These are phyloP conservation scores for Diplosoma virens DNA, from an alignment of 23 tunicate species.

Conservation along the genomic window DNA sequence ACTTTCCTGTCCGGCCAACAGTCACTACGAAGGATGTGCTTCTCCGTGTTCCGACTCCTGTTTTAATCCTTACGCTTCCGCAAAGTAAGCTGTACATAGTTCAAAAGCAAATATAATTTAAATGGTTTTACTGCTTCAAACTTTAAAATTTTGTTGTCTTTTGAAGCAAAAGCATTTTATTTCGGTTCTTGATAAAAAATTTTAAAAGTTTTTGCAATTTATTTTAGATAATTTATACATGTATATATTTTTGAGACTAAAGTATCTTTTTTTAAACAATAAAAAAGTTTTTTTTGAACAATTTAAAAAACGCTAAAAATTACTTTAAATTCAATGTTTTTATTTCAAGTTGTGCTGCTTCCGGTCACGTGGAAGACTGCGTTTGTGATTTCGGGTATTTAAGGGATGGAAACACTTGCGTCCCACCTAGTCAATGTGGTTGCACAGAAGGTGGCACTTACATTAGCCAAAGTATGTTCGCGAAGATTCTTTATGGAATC, in stretches of 20 bases:
- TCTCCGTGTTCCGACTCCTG: slow-evolving; percentile 54
- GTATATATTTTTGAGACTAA: too few species aligned
- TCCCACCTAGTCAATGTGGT: slow-evolving; percentile 45
- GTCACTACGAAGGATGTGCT: slow-evolving; percentile 50
- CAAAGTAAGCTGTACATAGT: slow-evolving; percentile 46
- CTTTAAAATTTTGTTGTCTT: too few species aligned
- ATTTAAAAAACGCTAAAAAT: too few species aligned
- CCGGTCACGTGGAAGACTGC: slow-evolving; percentile 55
- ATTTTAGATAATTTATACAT: too few species aligned
- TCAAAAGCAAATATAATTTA: too few species aligned
- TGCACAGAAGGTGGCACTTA: slow-evolving; percentile 30
- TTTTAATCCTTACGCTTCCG: slow-evolving; percentile 44
- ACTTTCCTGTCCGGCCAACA: slow-evolving; percentile 42
- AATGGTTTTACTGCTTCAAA: too few species aligned
- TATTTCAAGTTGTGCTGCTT: slow-evolving; percentile 39
- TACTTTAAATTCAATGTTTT: too few species aligned
- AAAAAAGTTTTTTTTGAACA: too few species aligned
- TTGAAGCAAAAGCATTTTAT: too few species aligned
- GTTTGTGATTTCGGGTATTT: slow-evolving; percentile 68
- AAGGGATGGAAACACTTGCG: slow-evolving; percentile 51
- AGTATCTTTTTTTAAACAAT: too few species aligned
- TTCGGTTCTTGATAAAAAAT: too few species aligned
- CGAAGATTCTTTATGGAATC: not conserved
- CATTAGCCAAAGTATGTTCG: slow-evolving; percentile 42
- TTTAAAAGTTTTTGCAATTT: too few species aligned